Evolutionary conservation across 2,113 vertebrate species (phyloP), one percentile per base, ranked within the genome.

Genomic region (Geococcyx californianus): DNA sequence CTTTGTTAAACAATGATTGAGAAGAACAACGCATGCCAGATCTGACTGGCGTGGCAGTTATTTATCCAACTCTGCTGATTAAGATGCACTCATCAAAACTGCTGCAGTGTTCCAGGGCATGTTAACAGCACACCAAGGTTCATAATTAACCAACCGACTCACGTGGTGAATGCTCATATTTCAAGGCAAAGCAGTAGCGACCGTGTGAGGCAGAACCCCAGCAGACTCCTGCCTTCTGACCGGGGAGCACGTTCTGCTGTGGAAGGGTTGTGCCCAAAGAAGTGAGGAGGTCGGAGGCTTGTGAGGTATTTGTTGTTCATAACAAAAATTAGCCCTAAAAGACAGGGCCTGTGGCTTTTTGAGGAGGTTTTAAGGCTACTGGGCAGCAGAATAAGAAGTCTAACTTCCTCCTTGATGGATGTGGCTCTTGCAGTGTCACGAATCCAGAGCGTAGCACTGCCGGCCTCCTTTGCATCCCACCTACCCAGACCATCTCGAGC

Each of bases 91-190:
- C 44, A 6, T 80, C 33, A 67, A 28, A 77, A 36, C 18, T 16
- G 34, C 82, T 55, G 69, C 34, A 3, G 44, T 33, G 75, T 45
- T 59, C 34, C 49, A 36, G 74, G 74, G 18, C 64, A 24, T 55
- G 87, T 73, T 78, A 64, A 40, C 64, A 84, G 87, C 85, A 42
- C 60, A 14, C 34, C 66, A 7, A 21, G 89, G 85, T 89, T 95
- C 89, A 95, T 87, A 3, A 94, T 94, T 94, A 95, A 94, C 94
- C 67, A 21, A 6, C 66, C 40, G 76, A 4, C 66, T 55, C 81
- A 78, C 4, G 60, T 91, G 94, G 59, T 16, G 10, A 33, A 25
- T 10, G 66, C 59, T 93, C 55, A 1, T 31, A 9, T 84, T 87
- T 54, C 83, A 59, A 58, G 79, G 87, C 26, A 55, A 56, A 94